Evolutionary conservation across 92 coral and sea anemone genomes (phyloP), one percentile per base, ranked within the genome.

Genomic region (Bergia sp.): DNA sequence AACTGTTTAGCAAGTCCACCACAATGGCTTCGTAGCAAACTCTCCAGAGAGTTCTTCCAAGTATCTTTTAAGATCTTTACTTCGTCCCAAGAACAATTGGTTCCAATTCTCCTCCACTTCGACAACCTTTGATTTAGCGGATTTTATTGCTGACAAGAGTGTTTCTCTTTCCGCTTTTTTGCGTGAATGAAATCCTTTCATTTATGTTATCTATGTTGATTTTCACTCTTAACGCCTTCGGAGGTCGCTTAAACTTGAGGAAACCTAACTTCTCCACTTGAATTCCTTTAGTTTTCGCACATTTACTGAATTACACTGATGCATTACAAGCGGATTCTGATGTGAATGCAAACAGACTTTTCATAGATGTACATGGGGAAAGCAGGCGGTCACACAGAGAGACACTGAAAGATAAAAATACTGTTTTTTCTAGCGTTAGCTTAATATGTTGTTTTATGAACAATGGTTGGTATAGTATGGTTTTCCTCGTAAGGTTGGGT

Each of bases 221-320:
- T 47, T 50, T 50, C 83, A 79, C 66, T 7, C 66, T 79, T 13
- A 50, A 50, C 0, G 81, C 43, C 21, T 16, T 10, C 81, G 81
- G 81, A 2, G 81, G 81, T 45, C 36, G 81, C 10, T 77, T 77
- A 23, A 77, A 77, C 1, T 61, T 15, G 21, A 77, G 81, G 13
- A 77, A 77, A 9, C 58, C 81, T 36, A 49, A 79, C 43, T 79
- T 50, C 83, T 79, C 83, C 83, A 79, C 83, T 36, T 50, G 83
- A 20, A 50, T 11, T 79, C 1, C 29, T 29, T 29, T 29, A 29
- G 29, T 29, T 29, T 29, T 29, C 29, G 29, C 29, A 29, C 29
- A 29, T 29, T 29, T 29, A 29, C 29, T 29, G 29, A 29, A 29
- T 29, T 29, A 29, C 29, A 29, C 29, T 29, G 29, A 29, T 29